phyloP scores from a whole-genome alignment of 2,797 vertebrate genomes.

The Numenius phaeopus region DNA sequence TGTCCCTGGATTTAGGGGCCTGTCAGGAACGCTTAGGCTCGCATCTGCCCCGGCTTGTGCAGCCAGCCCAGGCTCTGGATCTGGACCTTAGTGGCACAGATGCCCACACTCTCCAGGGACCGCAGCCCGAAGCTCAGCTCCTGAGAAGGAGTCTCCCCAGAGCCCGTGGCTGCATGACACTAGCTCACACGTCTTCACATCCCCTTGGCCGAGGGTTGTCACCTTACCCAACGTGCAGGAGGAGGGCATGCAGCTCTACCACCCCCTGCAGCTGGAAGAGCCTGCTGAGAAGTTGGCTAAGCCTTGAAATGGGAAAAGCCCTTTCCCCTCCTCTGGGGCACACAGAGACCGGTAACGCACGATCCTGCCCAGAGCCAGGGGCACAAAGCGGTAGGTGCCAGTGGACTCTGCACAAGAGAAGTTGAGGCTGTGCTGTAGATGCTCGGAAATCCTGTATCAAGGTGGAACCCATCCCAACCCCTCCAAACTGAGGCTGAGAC shows the following conservation, averaged over 20 bases:
- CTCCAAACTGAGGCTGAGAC: not conserved
- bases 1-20: too few species aligned
- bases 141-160: not conserved
- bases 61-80: not conserved
- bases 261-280: not conserved
- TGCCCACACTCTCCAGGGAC: rapidly evolving
- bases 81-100: not conserved
- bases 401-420: rapidly evolving
- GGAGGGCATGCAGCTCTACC: not conserved
- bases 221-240: not conserved
- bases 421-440: not conserved
- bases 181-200: rapidly evolving
- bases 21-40: not conserved
- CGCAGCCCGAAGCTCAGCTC: not conserved
- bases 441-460: not conserved
- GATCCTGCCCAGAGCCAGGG: not conserved
- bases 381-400: too few species aligned
- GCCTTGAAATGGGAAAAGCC: not conserved
- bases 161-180: rapidly evolving
- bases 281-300: not conserved
- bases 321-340: not conserved
- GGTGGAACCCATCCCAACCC: not conserved
- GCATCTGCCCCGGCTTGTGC: not conserved
- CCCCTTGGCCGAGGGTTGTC: not conserved
- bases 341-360: rapidly evolving